Evolutionary conservation across 1,140 invertebrate genomes (phyloP).

Genomic region (Artemia franciscana): DNA sequence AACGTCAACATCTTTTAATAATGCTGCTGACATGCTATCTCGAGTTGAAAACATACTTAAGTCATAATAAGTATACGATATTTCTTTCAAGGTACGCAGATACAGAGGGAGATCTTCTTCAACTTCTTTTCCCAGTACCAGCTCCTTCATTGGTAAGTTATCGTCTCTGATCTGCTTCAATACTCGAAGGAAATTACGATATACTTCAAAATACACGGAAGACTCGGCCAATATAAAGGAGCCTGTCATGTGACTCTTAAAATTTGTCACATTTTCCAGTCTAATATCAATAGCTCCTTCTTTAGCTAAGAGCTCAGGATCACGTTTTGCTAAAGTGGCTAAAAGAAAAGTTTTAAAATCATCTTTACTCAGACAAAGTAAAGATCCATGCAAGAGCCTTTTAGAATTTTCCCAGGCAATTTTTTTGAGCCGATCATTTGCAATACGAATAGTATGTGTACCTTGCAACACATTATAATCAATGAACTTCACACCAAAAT

Average conservation of each 20-base stretch:
- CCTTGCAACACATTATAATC: background rate
- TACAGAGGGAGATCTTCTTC: background rate
- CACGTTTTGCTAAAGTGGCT: slow-evolving; percentile 34
- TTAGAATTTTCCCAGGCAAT: slow-evolving; percentile 23
- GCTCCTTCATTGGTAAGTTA: background rate
- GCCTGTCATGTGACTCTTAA: slow-evolving; percentile 11
- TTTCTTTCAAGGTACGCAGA: background rate
- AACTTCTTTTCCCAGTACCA: background rate
- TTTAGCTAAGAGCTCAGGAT: slow-evolving; percentile 19
- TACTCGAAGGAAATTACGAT: background rate
- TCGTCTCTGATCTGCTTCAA: background rate
- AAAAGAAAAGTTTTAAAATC: slow-evolving; percentile 38
- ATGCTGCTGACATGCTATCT: background rate
- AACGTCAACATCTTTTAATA: too few species aligned
- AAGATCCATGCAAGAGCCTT: slow-evolving; percentile 39
- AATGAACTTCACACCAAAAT: slow-evolving; percentile 4
- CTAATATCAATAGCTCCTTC: slow-evolving; percentile 2
- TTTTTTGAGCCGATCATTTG: slow-evolving; percentile 8
- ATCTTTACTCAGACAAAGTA: slow-evolving; percentile 41
- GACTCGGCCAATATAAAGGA: slow-evolving; percentile 2
- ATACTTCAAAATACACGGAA: background rate
- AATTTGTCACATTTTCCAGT: slow-evolving; percentile 1
- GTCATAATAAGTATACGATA: background rate
- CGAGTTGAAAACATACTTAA: background rate
- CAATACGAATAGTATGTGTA: background rate